Evolutionary conservation across 2,888 invertebrate species (phyloP).

Genomic region (Colostygia pectinataria): DNA sequence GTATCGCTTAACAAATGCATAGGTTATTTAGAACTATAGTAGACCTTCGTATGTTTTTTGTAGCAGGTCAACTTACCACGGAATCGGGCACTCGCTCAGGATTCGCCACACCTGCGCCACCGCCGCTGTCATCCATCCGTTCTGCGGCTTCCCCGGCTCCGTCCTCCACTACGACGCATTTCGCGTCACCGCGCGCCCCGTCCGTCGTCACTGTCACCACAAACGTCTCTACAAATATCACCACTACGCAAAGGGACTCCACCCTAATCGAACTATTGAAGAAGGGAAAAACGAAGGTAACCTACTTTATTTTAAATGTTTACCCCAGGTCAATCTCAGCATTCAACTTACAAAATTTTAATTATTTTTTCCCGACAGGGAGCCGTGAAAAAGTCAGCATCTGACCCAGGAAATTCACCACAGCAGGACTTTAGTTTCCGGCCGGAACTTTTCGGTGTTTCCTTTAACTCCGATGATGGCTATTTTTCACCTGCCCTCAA

Average conservation of each 20-base stretch:
- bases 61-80: constrained; percentile 49
- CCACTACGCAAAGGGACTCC: constrained; percentile 85
- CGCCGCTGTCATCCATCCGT: constrained; percentile 68
- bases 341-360: not conserved
- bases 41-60: not conserved
- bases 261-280: constrained; percentile 91
- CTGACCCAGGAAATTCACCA: constrained; percentile 87
- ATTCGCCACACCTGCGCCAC: constrained; percentile 72
- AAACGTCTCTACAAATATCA: constrained; percentile 51
- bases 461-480: constrained; percentile 85
- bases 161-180: constrained; percentile 73
- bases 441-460: constrained; percentile 84
- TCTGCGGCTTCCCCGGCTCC: constrained; percentile 66
- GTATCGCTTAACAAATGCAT: no score
- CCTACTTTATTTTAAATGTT: not conserved
- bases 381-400: constrained; percentile 88
- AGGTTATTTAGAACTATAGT: no score
- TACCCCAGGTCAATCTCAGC: constrained; percentile 4
- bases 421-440: constrained; percentile 84
- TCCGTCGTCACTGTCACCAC: constrained; percentile 65
- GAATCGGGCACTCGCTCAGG: constrained; percentile 52
- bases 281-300: constrained; percentile 84
- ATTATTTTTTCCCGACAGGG: constrained; percentile 48
- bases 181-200: constrained; percentile 72
- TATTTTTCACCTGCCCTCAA: constrained; percentile 86